Conservation (phyloP, 2,797 vertebrate genomes). For the Scolopax bukidnonensis region DNA sequence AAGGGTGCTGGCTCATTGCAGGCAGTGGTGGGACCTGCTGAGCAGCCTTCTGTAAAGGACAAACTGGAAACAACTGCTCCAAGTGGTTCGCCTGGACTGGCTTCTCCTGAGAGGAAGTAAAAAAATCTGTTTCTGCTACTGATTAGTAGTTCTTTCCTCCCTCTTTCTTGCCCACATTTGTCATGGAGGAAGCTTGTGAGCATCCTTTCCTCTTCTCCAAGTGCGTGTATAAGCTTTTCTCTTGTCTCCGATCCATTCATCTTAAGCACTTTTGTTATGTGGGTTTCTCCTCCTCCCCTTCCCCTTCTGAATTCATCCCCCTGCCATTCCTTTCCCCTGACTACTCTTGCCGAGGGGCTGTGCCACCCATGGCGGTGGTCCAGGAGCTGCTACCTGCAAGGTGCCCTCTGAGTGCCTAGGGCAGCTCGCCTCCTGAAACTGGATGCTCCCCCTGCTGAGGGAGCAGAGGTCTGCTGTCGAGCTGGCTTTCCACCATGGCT, state of each 20-base stretch:
- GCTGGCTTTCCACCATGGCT: neutral
- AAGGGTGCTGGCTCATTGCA: neutral
- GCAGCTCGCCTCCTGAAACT: neutral
- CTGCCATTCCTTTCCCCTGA: neutral
- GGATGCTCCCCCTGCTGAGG: fast-evolving
- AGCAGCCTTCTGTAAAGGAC: neutral
- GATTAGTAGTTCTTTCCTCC: slow-evolving; percentile 43
- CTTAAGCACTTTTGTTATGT: neutral
- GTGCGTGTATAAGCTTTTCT: slow-evolving; percentile 21
- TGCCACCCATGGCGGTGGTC: fast-evolving
- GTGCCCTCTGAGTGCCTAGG: neutral
- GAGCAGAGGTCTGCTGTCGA: neutral
- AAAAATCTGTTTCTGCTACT: neutral
- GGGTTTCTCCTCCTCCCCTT: neutral
- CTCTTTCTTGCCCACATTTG: neutral
- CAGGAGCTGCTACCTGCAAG: neutral
- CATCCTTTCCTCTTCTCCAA: slow-evolving; percentile 27
- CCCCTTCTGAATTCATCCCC: neutral
- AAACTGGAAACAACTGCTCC: neutral
- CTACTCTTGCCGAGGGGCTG: fast-evolving
- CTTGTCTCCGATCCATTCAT: slow-evolving; percentile 25
- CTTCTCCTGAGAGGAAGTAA: neutral
- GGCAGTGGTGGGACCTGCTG: neutral
- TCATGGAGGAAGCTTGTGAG: slow-evolving; percentile 11
- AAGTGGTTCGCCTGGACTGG: neutral